Percentiles rank a stretch among this genome's conserved stretches.
phyloP scores from a whole-genome alignment of 2,888 invertebrate species.

The Pachliopta kotzebuea region DNA sequence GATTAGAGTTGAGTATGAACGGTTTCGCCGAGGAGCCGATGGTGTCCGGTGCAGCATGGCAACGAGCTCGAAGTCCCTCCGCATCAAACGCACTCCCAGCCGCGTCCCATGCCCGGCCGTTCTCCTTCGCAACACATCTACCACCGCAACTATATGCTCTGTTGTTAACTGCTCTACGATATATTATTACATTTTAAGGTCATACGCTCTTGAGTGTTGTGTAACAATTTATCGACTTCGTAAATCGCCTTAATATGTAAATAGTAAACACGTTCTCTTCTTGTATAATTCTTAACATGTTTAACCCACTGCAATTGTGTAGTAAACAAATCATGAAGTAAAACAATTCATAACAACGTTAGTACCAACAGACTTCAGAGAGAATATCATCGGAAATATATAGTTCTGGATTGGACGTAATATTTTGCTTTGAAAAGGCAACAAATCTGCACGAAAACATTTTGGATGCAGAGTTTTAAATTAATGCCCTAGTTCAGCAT shows the following conservation, averaged over 20 bases:
- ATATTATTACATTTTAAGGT: constrained; percentile 55
- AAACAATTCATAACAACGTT: neutral
- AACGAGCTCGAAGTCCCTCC: constrained; percentile 57
- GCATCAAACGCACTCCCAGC: constrained; percentile 52
- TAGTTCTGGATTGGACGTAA: constrained; percentile 24
- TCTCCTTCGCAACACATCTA: constrained; percentile 56
- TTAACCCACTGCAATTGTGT: neutral
- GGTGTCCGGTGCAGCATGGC: constrained; percentile 75
- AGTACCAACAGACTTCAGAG: constrained; percentile 1
- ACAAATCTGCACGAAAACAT: constrained; percentile 28
- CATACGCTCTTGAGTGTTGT: neutral
- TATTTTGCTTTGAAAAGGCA: constrained; percentile 28
- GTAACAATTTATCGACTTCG: neutral
- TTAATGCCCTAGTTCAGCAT: constrained; percentile 26
- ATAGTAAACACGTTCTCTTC: neutral
- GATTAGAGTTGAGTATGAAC: constrained; percentile 66
- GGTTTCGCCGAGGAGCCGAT: constrained; percentile 70
- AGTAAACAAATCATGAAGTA: neutral
- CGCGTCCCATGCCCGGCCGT: constrained; percentile 63
- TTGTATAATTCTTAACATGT: neutral
- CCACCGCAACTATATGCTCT: constrained; percentile 64
- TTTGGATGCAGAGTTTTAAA: constrained; percentile 27
- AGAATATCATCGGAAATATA: constrained; percentile 18
- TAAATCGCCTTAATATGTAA: constrained; percentile 8
- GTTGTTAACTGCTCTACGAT: constrained; percentile 55